Conservation (phyloP, 2,888 invertebrate genomes). For the Zaprionus lineosus region DNA sequence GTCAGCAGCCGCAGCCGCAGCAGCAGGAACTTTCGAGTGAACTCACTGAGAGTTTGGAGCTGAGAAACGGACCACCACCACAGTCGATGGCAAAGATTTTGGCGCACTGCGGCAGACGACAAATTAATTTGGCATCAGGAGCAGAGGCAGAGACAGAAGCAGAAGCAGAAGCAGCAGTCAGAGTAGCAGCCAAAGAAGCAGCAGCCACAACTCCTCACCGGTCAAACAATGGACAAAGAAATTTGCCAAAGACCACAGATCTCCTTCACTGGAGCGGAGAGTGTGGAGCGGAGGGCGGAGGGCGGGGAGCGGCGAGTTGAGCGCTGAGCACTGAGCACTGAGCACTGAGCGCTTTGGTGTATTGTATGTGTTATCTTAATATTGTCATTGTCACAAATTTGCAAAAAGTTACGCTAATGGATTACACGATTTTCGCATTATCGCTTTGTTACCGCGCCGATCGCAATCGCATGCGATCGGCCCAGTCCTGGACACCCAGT, state of each 20-base stretch:
- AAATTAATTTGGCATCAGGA: conserved; percentile 82
- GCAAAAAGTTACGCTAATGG: conserved; percentile 83
- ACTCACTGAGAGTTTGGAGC: conserved; percentile 2
- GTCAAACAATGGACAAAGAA: conserved; percentile 36
- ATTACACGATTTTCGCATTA: conserved; percentile 83
- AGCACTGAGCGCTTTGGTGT: conserved; percentile 31
- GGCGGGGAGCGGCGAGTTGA: too few species aligned
- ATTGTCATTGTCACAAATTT: conserved; percentile 84
- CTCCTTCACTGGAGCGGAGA: neutral
- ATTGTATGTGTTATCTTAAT: conserved; percentile 81
- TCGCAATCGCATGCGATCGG: conserved; percentile 78
- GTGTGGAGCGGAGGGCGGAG: too few species aligned
- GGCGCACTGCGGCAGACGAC: conserved; percentile 77
- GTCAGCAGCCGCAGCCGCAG: conserved; percentile 30
- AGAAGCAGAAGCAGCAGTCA: too few species aligned
- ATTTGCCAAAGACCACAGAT: conserved; percentile 8
- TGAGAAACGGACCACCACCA: conserved; percentile 58
- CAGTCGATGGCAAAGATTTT: conserved; percentile 25
- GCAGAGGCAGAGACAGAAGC: too few species aligned
- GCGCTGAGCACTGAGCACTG: neutral
- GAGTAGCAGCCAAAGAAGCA: too few species aligned
- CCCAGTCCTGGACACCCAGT: neutral
- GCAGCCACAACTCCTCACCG: too few species aligned
- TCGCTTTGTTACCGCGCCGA: conserved; percentile 82
- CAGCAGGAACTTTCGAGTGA: neutral